phyloP scores from a whole-genome alignment of 2,888 invertebrate genomes.

The Xestia xanthographa region DNA sequence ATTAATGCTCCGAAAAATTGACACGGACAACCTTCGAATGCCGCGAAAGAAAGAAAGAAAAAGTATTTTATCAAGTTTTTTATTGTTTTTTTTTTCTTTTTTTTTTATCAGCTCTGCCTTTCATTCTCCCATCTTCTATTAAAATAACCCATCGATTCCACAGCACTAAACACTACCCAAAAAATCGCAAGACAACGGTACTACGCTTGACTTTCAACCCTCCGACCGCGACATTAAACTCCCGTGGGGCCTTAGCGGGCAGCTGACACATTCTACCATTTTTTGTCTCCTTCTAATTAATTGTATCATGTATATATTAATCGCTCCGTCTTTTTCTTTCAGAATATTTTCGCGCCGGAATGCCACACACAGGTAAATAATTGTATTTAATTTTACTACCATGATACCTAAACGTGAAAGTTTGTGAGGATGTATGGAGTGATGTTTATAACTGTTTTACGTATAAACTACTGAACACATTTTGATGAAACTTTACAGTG shows the following conservation, averaged over 20 bases:
- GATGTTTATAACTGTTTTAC: background rate
- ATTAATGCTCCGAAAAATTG: too few species aligned
- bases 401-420: background rate
- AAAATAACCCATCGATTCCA: background rate
- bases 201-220: constrained; percentile 13
- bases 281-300: constrained; percentile 53
- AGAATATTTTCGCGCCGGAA: constrained; percentile 70
- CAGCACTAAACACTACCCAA: background rate
- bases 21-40: too few species aligned
- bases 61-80: too few species aligned
- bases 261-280: constrained; percentile 55
- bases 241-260: constrained; percentile 28
- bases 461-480: background rate
- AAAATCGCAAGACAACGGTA: constrained; percentile 8
- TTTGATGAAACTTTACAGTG: background rate
- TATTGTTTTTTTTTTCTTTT: too few species aligned
- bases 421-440: background rate
- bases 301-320: constrained; percentile 52
- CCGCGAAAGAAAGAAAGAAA: too few species aligned
- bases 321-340: constrained; percentile 64
- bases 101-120: too few species aligned
- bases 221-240: constrained; percentile 37
- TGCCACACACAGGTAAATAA: constrained; percentile 87
- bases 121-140: too few species aligned
- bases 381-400: constrained; percentile 33